Base-by-base conservation (phyloP, 2,113 vertebrate genomes). In the Sarotherodon lohbergeri region DNA sequence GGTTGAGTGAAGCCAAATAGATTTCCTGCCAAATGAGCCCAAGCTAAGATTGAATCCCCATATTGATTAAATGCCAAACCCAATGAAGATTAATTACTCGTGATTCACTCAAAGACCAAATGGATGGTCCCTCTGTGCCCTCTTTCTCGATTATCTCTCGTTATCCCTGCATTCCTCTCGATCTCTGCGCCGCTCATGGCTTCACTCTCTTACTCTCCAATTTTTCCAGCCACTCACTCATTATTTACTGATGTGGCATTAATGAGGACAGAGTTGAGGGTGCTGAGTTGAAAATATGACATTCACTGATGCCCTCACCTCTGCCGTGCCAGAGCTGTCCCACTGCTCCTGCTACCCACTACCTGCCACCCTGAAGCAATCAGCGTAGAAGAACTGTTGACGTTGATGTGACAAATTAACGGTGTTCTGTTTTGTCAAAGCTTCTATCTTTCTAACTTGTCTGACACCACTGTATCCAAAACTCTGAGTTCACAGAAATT, bases 21-120 rank as follows among this genome's bases (percentile, higher is more conserved):
- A 95, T 94, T 95, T 94, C 86, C 86, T 91, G 92, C 88, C 93
- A 94, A 92, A 95, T 92, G 89, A 95, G 86, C 79, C 91, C 73
- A 55, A 87, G 92, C 91, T 91, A 88, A 94, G 90, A 95, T 89
- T 93, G 93, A 93, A 91, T 94, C 92, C 91, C 73, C 29, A 39
- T 91, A 95, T 94, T 93, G 95, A 95, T 95, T 94, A 94, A 90
- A 92, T 90, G 95, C 88, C 93, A 93, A 95, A 93, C 12, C 73
- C 81, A 92, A 92, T 94, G 91, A 94, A 94, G 94, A 95, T 95
- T 89, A 96, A 95, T 95, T 94, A 94, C 89, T 90, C 56, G 27
- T 89, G 88, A 94, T 92, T 93, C 85, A 92, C 91, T 93, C 89
- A 88, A 90, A 93, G 92, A 86, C 85, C 91, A 84, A 91, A 90